Evolutionary conservation across 2,888 invertebrate species (phyloP), one percentile per base, ranked within the genome.

Genomic region (Sympetrum striolatum): DNA sequence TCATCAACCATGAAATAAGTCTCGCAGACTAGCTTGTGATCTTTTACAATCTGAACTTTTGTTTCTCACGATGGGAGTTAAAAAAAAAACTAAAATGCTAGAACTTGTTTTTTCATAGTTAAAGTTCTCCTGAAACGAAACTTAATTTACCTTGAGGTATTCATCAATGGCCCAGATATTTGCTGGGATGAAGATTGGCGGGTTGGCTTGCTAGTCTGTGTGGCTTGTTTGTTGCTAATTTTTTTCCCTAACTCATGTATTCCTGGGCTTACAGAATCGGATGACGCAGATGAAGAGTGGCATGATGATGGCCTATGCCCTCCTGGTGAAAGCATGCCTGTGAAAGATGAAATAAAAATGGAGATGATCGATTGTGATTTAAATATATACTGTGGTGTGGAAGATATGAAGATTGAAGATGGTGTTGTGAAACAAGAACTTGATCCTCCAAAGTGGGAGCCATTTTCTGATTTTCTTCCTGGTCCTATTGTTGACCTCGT

Each of bases 401-500:
- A 90, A 39, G 58, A 81, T 44, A 92, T 92, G 93, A 93, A 93
- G 92, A 91, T 91, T 53, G 91, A 90, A 91, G 93, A 93, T 93
- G 93, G 93, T 94, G 93, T 92, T 15, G 39, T 86, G 35, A 86
- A 86, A 48, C 60, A 60, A 64, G 86, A 86, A 37, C 58, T 86
- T 18, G 86, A 86, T 37, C 86, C 86, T 86, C 86, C 86, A 6
- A 86, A 86, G 86, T 86, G 93, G 94, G 94, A 93, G 92, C 93
- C 93, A 92, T 93, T 93, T 91, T 93, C 93, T 92, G 94, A 94
- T 92, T 96, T 95, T 94, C 95, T 96, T 93, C 95, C 96, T 93
- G 95, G 96, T 93, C 97, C 97, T 93, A 95, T 97, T 94, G 96
- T 97, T 95, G 97, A 98, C 95, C 95, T 98, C 93, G 96, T 96